Percentiles rank a stretch among this genome's conserved stretches.
These are phyloP conservation scores for Trichogramma evanescens DNA, from an alignment of 2,888 invertebrate genomes.

Conservation along the genomic window DNA sequence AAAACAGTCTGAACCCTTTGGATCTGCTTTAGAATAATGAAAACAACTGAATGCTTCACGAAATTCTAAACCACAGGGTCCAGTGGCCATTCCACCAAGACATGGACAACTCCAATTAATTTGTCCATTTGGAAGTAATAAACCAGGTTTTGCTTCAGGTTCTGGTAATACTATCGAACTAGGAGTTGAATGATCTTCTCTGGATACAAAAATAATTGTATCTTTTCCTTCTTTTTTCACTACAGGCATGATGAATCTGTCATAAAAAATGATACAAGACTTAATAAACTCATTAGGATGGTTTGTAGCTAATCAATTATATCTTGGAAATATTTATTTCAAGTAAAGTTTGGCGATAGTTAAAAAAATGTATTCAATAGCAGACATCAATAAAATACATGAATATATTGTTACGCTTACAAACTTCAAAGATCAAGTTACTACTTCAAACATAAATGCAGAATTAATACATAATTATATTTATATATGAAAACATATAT, in stretches of 20 bases:
- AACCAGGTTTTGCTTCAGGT: slow-evolving; percentile 69
- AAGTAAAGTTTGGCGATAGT: too few species aligned
- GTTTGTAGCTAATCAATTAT: too few species aligned
- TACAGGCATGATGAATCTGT: slow-evolving; percentile 33
- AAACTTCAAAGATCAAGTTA: too few species aligned
- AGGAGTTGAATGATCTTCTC: slow-evolving; percentile 70
- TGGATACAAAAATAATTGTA: slow-evolving; percentile 72
- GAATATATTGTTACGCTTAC: too few species aligned
- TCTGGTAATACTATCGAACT: slow-evolving; percentile 65
- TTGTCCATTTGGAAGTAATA: slow-evolving; percentile 76
- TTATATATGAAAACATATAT: too few species aligned
- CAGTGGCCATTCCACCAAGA: slow-evolving; percentile 94
- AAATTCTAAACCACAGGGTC: slow-evolving; percentile 90
- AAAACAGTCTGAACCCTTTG: slow-evolving; percentile 89
- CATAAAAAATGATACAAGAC: not conserved
- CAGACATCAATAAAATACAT: too few species aligned
- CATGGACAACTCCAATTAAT: slow-evolving; percentile 98
- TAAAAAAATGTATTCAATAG: too few species aligned
- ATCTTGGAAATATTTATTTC: too few species aligned
- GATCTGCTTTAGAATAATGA: slow-evolving; percentile 81
- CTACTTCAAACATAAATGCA: too few species aligned
- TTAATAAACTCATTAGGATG: too few species aligned
- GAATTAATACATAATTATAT: too few species aligned
- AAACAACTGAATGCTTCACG: slow-evolving; percentile 92
- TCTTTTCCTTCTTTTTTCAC: slow-evolving; percentile 61